phyloP scores from a whole-genome alignment of 1,140 invertebrate species.

The Anastrepha ludens region DNA sequence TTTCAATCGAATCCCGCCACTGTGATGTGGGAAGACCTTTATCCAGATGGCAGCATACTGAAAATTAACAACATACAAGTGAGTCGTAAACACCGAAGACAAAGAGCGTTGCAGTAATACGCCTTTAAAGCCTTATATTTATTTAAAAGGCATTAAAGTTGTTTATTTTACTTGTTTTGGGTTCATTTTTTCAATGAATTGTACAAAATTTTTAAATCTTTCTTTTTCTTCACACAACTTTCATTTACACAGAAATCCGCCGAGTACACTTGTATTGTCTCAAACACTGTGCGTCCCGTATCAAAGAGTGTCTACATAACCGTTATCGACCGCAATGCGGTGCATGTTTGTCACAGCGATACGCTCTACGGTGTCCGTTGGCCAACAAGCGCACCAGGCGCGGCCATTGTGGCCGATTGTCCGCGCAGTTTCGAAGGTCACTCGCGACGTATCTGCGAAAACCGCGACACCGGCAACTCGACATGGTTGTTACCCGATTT shows the following conservation, averaged over 20 bases:
- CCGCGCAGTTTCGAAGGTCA: conserved; percentile 76
- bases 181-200: background rate
- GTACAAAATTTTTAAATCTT: background rate
- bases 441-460: conserved; percentile 77
- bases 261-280: conserved; percentile 78
- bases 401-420: conserved; percentile 78
- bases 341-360: conserved; percentile 77
- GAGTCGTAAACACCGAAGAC: conserved; percentile 56
- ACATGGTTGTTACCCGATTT: conserved; percentile 85
- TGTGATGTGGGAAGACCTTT: conserved; percentile 87
- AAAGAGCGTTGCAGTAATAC: background rate
- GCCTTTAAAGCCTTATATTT: too few relatives aligned
- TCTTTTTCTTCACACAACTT: conserved; percentile 3
- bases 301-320: conserved; percentile 79
- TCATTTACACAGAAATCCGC: conserved; percentile 77
- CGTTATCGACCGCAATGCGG: conserved; percentile 77
- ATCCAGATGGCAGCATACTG: conserved; percentile 85
- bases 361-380: conserved; percentile 76
- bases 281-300: conserved; percentile 77
- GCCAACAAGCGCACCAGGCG: conserved; percentile 80
- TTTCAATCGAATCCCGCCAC: conserved; percentile 81
- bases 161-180: background rate
- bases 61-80: conserved; percentile 85
- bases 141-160: background rate
- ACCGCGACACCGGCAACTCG: conserved; percentile 78